phyloP scores from a whole-genome alignment of 2,113 vertebrate genomes.

The Peucedramus taeniatus region DNA sequence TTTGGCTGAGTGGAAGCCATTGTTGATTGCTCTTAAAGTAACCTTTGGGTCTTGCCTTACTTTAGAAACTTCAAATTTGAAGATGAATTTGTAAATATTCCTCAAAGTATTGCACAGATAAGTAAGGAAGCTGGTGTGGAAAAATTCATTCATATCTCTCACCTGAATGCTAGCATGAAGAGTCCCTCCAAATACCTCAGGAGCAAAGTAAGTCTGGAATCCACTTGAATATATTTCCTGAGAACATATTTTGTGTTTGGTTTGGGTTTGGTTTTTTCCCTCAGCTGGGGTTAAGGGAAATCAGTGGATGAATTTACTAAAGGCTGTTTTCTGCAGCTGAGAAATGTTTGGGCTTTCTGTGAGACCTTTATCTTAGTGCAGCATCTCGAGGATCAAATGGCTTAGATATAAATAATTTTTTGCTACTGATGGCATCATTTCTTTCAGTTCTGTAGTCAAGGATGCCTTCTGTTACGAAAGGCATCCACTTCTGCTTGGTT shows the following conservation, averaged over 20 bases:
- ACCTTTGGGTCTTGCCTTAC: neutral
- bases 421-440: neutral
- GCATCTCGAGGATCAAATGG: neutral
- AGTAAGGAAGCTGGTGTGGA: constrained; percentile 83
- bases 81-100: constrained; percentile 86
- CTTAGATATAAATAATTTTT: neutral
- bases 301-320: neutral
- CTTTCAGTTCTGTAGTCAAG: neutral
- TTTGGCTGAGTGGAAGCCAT: neutral
- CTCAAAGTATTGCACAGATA: constrained; percentile 80
- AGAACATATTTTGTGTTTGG: neutral
- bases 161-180: constrained; percentile 90
- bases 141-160: constrained; percentile 89
- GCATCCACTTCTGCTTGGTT: neutral
- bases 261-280: neutral
- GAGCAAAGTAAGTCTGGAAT: constrained; percentile 81
- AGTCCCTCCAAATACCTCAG: constrained; percentile 91
- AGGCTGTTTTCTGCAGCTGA: neutral
- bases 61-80: constrained; percentile 87
- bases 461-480: neutral
- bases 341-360: neutral
- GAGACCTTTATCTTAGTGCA: neutral
- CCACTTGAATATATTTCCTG: neutral
- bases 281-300: neutral
- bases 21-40: neutral